A percentile compares a stretch with the other conserved stretches of the same genome.
phyloP scores from a whole-genome alignment of 2,113 vertebrate genomes.

The Parotia lawesii region DNA sequence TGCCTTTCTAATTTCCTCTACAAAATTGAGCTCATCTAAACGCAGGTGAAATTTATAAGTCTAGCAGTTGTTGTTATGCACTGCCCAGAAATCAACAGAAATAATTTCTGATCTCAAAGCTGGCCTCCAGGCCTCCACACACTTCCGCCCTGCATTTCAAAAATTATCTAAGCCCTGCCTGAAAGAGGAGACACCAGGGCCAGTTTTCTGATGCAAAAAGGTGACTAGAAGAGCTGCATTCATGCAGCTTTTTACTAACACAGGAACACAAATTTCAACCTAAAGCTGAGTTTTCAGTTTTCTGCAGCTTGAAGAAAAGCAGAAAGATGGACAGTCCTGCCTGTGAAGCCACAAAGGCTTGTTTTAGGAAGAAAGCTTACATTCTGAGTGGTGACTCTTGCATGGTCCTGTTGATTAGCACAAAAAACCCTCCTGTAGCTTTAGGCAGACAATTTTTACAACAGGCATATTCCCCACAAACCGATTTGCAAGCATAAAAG shows the following conservation, averaged over 20 bases:
- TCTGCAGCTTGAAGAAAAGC: neutral
- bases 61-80: neutral
- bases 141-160: neutral
- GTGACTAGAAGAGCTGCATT: neutral
- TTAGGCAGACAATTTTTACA: neutral
- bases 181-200: neutral
- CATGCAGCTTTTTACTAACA: neutral
- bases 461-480: neutral
- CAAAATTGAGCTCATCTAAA: neutral
- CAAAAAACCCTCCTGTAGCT: neutral
- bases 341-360: neutral
- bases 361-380: neutral
- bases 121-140: neutral
- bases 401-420: neutral
- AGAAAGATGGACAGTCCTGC: neutral
- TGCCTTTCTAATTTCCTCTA: neutral
- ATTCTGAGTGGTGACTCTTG: neutral
- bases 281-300: neutral
- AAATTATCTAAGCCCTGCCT: neutral
- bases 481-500: accelerated
- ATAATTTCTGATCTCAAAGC: neutral
- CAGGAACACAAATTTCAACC: neutral
- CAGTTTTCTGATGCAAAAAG: neutral
- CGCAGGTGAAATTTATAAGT: neutral
- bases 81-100: neutral